These are phyloP conservation scores for Cotesia vestalis DNA, from an alignment of 1,140 invertebrate genomes.

Conservation along the genomic window DNA sequence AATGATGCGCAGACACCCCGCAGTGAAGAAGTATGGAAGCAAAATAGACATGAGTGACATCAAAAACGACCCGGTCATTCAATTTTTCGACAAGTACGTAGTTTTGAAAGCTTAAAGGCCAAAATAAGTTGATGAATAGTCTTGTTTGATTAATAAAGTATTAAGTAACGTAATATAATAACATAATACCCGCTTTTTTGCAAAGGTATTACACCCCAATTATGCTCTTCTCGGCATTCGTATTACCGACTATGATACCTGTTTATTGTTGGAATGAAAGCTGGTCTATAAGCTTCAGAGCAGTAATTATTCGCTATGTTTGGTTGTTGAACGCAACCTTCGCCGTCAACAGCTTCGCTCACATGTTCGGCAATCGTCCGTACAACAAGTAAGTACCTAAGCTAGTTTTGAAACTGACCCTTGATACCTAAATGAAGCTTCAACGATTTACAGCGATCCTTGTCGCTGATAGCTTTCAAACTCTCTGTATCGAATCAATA, in stretches of 20 bases:
- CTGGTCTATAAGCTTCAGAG: conserved; percentile 69
- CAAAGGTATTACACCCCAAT: conserved; percentile 78
- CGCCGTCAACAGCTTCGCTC: conserved; percentile 89
- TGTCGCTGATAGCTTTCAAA: not conserved
- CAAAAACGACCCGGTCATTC: conserved; percentile 76
- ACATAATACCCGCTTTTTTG: conserved; percentile 38
- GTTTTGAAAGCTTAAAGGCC: not conserved
- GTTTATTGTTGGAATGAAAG: conserved; percentile 79
- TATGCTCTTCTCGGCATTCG: conserved; percentile 73
- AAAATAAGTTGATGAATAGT: not conserved
- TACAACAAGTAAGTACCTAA: conserved; percentile 70
- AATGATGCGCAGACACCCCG: conserved; percentile 79
- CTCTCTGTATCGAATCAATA: not conserved
- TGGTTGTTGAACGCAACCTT: conserved; percentile 85
- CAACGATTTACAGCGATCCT: conserved; percentile 7
- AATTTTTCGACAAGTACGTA: conserved; percentile 75
- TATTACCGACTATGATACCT: conserved; percentile 81
- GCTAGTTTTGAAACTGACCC: conserved; percentile 1
- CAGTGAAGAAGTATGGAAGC: conserved; percentile 70
- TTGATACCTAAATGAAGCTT: not conserved
- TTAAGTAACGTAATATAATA: not conserved
- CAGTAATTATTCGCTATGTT: conserved; percentile 78
- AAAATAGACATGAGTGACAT: conserved; percentile 82
- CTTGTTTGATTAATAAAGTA: not conserved
- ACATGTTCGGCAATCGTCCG: conserved; percentile 82